Evolutionary conservation across 2,888 invertebrate species (phyloP).

Genomic region (Melolontha melolontha): DNA sequence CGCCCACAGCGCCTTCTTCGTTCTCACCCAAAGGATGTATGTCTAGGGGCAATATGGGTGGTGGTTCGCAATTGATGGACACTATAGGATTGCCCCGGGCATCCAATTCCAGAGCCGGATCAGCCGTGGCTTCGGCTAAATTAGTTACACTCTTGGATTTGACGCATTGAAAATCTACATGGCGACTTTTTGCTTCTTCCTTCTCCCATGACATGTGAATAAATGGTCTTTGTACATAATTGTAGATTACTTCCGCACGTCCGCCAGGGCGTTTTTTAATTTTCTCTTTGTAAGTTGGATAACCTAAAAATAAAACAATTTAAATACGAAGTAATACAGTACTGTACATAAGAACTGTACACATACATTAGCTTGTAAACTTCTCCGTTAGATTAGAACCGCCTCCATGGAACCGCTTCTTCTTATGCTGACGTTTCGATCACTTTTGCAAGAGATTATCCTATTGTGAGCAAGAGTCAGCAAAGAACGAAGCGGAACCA

Average conservation of each 20-base stretch:
- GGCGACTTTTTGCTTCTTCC: constrained; percentile 98
- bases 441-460: too few relatives aligned
- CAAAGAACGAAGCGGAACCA: too few relatives aligned
- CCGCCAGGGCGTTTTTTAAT: constrained; percentile 95
- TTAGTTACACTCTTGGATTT: constrained; percentile 98
- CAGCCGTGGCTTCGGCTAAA: constrained; percentile 93
- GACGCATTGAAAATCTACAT: constrained; percentile 99
- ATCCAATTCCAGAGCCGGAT: constrained; percentile 80
- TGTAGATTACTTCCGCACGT: constrained; percentile 97
- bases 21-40: constrained; percentile 59
- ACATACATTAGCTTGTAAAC: background rate
- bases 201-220: constrained; percentile 99
- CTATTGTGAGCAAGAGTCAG: too few relatives aligned
- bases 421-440: too few relatives aligned
- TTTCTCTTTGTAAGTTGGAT: constrained; percentile 99
- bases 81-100: constrained; percentile 69
- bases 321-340: background rate
- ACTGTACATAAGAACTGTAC: background rate
- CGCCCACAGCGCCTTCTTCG: constrained; percentile 63
- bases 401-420: too few relatives aligned
- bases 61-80: constrained; percentile 55
- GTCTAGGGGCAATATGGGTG: constrained; percentile 53
- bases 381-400: too few relatives aligned
- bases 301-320: constrained; percentile 67
- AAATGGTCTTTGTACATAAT: constrained; percentile 99